A percentile compares a stretch with the other conserved stretches of the same genome.
Evolutionary conservation across 1,140 invertebrate genomes (phyloP).

Genomic region (Uloborus diversus): DNA sequence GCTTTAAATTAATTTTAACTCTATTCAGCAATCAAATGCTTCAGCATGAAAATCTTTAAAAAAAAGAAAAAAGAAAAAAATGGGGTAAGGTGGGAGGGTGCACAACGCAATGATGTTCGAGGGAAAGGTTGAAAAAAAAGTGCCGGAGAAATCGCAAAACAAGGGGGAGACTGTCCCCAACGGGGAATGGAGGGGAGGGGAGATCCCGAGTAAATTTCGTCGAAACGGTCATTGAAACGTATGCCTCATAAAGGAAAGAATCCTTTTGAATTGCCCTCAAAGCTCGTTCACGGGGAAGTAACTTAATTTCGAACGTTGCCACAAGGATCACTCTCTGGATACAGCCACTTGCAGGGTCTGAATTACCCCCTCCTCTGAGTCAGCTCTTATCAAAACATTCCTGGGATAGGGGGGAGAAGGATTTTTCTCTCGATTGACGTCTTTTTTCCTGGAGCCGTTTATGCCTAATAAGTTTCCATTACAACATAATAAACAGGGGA

Average conservation of each 20-base stretch:
- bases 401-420: slow-evolving; percentile 7
- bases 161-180: too few species aligned
- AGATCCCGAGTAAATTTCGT: slow-evolving; percentile 1
- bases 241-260: neutral
- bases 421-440: neutral
- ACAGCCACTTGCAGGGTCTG: neutral
- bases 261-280: neutral
- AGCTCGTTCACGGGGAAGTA: slow-evolving; percentile 27
- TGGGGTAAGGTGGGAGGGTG: too few species aligned
- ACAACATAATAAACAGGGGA: too few species aligned
- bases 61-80: too few species aligned
- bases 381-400: slow-evolving; percentile 48
- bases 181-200: too few species aligned
- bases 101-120: too few species aligned
- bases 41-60: too few species aligned
- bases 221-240: slow-evolving; percentile 18
- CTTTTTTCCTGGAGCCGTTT: neutral
- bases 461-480: too few species aligned
- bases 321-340: slow-evolving; percentile 9
- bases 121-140: too few species aligned
- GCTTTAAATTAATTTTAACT: too few species aligned
- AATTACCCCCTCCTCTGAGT: slow-evolving; percentile 28
- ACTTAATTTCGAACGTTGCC: slow-evolving; percentile 37
- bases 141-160: too few species aligned
- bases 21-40: too few species aligned